These are phyloP conservation scores for Nyctibius grandis DNA, from an alignment of 2,797 vertebrate genomes.

Conservation along the genomic window DNA sequence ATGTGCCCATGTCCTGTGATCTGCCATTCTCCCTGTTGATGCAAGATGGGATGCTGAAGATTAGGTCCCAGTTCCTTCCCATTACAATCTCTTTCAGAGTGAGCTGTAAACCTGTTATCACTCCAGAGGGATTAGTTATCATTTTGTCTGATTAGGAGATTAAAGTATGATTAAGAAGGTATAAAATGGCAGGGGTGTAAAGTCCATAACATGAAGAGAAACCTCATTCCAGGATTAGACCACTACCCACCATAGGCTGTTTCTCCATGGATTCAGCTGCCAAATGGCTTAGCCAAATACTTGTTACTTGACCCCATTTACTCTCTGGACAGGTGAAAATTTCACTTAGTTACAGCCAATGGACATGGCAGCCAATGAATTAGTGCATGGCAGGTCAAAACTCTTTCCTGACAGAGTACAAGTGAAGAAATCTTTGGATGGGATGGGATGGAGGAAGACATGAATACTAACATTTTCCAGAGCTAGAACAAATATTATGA, in stretches of 20 bases:
- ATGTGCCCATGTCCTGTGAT: fast-evolving
- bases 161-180: not conserved
- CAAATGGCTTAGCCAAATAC: not conserved
- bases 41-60: not conserved
- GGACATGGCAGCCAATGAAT: not conserved
- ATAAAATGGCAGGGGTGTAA: not conserved
- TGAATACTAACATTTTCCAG: not conserved
- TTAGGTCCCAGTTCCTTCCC: not conserved
- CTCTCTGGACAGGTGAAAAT: not conserved
- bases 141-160: not conserved
- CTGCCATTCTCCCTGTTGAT: not conserved
- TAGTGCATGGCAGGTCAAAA: not conserved
- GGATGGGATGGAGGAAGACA: not conserved
- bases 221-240: not conserved
- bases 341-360: not conserved
- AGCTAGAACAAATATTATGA: not conserved
- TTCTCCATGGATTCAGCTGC: not conserved
- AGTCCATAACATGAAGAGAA: not conserved
- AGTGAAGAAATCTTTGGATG: not conserved
- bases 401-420: not conserved
- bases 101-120: not conserved
- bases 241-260: not conserved
- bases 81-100: not conserved
- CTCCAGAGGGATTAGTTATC: not conserved
- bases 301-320: not conserved